These are phyloP conservation scores for Tricholaema leucomelas DNA, from an alignment of 2,113 vertebrate genomes.

Conservation along the genomic window DNA sequence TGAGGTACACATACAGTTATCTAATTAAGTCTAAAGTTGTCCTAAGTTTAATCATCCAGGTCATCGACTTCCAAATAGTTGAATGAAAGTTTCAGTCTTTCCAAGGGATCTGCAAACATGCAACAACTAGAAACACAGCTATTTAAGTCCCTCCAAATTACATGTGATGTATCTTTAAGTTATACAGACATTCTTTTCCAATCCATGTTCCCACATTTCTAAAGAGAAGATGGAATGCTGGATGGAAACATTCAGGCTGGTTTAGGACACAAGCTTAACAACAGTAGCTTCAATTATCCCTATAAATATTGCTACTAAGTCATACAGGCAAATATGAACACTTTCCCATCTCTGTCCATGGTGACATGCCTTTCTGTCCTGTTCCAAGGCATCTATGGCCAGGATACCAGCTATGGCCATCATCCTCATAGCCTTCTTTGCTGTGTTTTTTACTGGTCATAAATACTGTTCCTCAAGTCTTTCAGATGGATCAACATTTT, in stretches of 20 bases:
- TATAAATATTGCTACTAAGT: background rate
- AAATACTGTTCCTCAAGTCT: background rate
- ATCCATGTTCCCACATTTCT: background rate
- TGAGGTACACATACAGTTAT: background rate
- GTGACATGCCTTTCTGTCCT: background rate
- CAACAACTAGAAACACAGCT: background rate
- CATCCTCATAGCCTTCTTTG: background rate
- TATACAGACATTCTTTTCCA: background rate
- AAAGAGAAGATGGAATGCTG: background rate
- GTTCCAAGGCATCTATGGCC: background rate
- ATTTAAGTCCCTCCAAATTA: background rate
- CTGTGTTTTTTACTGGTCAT: background rate
- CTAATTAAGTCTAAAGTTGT: constrained; percentile 18
- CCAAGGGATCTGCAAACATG: background rate
- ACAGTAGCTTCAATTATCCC: background rate
- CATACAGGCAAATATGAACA: background rate
- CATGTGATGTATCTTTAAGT: background rate
- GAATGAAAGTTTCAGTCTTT: background rate
- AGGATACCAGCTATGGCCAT: background rate
- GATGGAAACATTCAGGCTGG: background rate
- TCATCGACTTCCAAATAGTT: constrained; percentile 34
- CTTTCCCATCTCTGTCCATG: rapidly evolving
- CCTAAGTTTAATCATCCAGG: background rate
- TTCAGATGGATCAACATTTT: background rate
- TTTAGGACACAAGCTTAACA: background rate